Evolutionary conservation across 2,113 vertebrate genomes (phyloP).

Genomic region (Aramus guarauna): DNA sequence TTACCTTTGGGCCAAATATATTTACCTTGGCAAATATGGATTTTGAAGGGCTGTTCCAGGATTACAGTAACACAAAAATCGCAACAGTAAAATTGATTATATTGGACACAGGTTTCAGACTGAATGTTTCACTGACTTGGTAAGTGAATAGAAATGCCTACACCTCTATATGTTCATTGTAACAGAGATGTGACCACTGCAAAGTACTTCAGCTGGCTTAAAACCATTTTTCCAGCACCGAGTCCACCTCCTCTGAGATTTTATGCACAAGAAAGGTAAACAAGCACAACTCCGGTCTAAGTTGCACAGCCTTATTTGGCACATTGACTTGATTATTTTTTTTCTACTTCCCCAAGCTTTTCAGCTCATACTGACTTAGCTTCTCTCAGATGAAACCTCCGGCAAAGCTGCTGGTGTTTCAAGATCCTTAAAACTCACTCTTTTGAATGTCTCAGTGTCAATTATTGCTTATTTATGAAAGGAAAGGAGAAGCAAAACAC

Average conservation of each 20-base stretch:
- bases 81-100: neutral
- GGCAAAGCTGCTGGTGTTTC: neutral
- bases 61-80: neutral
- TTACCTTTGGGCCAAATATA: neutral
- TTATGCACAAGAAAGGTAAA: neutral
- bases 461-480: constrained; percentile 17
- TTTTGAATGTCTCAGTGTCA: constrained; percentile 26
- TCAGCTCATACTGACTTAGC: neutral
- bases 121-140: neutral
- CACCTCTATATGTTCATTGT: neutral
- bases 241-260: neutral
- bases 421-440: constrained; percentile 41
- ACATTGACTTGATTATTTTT: constrained; percentile 25
- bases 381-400: neutral
- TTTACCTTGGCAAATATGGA: neutral
- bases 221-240: neutral
- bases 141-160: neutral
- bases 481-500: constrained; percentile 20
- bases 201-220: neutral
- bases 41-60: neutral
- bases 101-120: neutral
- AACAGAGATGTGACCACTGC: neutral
- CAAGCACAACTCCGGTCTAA: neutral
- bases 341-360: neutral
- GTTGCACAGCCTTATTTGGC: neutral